Conservation (phyloP, 2,888 invertebrate genomes). For the Halictus quadricinctus region DNA sequence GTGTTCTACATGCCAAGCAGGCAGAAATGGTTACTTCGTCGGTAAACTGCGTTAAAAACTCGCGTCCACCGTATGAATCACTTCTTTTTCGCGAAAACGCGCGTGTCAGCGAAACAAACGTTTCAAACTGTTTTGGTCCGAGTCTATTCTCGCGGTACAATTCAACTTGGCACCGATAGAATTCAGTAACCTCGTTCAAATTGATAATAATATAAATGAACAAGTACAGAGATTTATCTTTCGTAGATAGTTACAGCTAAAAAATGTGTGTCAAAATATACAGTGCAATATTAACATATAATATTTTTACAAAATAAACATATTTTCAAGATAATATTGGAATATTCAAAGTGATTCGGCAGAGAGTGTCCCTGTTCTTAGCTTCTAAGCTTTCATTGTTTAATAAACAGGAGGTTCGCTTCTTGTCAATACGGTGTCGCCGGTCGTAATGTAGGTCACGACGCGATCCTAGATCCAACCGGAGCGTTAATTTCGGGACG, state of each 20-base stretch:
- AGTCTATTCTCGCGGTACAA: not conserved
- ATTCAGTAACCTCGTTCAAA: not conserved
- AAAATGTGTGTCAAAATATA: no score
- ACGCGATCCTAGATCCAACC: not conserved
- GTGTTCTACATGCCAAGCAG: slow-evolving; percentile 2
- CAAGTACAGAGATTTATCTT: not conserved
- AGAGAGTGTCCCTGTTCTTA: not conserved
- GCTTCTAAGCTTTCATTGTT: not conserved
- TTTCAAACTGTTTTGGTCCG: not conserved
- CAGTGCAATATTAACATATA: no score
- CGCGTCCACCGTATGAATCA: not conserved
- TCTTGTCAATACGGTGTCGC: not conserved
- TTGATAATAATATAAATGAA: not conserved
- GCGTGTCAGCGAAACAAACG: not conserved
- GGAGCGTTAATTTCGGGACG: slow-evolving; percentile 36
- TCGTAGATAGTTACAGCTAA: no score
- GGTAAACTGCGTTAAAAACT: slow-evolving; percentile 18
- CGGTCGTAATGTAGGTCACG: slow-evolving; percentile 1
- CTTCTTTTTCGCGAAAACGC: not conserved
- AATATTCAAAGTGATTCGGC: not conserved
- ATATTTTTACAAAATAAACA: no score
- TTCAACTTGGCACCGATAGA: not conserved
- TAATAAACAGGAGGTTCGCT: not conserved
- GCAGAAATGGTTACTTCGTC: slow-evolving; percentile 9
- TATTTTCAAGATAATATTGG: no score